These are phyloP conservation scores for Sisor rabdophorus DNA, from an alignment of 2,113 vertebrate genomes.

Conservation along the genomic window DNA sequence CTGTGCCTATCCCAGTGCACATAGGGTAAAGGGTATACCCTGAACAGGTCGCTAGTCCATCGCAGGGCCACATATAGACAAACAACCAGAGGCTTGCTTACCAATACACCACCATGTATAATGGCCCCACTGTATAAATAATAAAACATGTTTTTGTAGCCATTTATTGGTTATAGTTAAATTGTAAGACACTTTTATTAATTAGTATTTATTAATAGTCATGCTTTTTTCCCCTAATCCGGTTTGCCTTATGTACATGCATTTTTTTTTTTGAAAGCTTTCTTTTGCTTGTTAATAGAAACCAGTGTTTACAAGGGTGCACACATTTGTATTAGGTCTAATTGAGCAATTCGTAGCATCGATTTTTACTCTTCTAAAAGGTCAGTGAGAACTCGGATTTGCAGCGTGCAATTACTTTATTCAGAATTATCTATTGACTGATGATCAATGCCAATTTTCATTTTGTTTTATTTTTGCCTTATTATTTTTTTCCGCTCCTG, in stretches of 20 bases:
- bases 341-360: conserved; percentile 92
- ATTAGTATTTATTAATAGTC: conserved; percentile 40
- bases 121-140: neutral
- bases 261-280: conserved; percentile 74
- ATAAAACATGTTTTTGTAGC: neutral
- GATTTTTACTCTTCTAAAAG: conserved; percentile 96
- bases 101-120: too few relatives aligned
- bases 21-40: too few relatives aligned
- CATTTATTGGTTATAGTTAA: neutral
- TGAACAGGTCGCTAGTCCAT: too few relatives aligned
- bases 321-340: conserved; percentile 92
- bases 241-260: conserved; percentile 47
- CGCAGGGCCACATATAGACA: too few relatives aligned
- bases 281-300: conserved; percentile 86
- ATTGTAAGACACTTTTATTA: neutral
- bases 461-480: conserved; percentile 76
- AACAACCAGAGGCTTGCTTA: too few relatives aligned
- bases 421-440: conserved; percentile 95
- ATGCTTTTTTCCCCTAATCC: neutral
- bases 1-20: too few relatives aligned
- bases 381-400: conserved; percentile 94
- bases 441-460: conserved; percentile 98
- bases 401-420: conserved; percentile 95
- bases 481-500: conserved; percentile 77
- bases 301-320: conserved; percentile 94